Conservation (phyloP, 1,140 invertebrate genomes). For the Apis florea region DNA sequence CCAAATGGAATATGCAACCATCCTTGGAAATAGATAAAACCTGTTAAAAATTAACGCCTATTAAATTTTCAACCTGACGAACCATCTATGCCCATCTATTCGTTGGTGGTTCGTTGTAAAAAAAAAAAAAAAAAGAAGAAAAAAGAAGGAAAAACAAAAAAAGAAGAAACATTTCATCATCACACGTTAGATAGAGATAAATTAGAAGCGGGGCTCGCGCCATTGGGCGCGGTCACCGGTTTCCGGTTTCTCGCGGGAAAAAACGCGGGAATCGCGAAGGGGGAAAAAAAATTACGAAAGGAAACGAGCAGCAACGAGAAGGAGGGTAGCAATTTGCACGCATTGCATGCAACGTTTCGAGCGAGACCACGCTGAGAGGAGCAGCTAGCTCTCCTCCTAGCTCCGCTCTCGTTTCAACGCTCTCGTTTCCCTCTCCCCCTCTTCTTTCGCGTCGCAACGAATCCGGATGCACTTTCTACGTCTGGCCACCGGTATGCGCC, state of each 20-base stretch:
- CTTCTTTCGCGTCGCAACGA: constrained; percentile 38
- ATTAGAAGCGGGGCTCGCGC: no score
- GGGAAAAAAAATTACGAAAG: constrained; percentile 27
- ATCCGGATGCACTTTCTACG: constrained; percentile 55
- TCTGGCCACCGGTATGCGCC: constrained; percentile 57
- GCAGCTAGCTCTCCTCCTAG: no score
- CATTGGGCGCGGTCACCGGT: no score
- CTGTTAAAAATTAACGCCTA: constrained; percentile 14
- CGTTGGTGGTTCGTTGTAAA: neutral
- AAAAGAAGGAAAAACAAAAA: no score
- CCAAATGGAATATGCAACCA: constrained; percentile 3
- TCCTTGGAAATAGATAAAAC: constrained; percentile 25
- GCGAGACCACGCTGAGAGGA: constrained; percentile 1
- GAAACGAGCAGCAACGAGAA: constrained; percentile 17
- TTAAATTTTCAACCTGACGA: constrained; percentile 16
- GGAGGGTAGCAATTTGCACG: constrained; percentile 46
- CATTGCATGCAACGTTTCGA: constrained; percentile 56
- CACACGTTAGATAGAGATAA: no score
- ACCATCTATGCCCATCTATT: no score
- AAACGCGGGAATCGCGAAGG: neutral
- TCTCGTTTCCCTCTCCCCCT: constrained; percentile 1
- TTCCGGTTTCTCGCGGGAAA: neutral
- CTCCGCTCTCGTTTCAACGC: neutral
- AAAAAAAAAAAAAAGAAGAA: no score
- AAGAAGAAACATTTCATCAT: no score